A percentile compares a stretch with the other conserved stretches of the same genome.
phyloP scores from a whole-genome alignment of 2,797 vertebrate species.

The Prunella strophiata region DNA sequence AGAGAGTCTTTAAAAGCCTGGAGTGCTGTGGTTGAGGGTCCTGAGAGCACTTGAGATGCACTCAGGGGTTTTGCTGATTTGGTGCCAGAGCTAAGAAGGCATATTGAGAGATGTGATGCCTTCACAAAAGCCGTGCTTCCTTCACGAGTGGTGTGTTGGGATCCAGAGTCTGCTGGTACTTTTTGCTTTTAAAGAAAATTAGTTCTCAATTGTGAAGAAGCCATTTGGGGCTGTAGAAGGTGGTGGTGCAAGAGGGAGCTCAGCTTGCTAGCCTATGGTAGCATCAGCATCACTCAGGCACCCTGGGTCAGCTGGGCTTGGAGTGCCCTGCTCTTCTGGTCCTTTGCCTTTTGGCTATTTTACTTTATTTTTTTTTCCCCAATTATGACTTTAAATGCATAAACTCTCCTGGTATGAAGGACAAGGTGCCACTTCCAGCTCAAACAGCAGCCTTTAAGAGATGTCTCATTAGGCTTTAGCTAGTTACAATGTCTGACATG shows the following conservation, averaged over 20 bases:
- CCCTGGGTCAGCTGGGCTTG: background rate
- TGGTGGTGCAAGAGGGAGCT: background rate
- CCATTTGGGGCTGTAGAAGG: background rate
- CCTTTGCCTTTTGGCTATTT: background rate
- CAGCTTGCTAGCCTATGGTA: background rate
- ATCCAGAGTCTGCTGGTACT: background rate
- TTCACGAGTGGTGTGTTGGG: background rate
- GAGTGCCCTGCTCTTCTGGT: background rate
- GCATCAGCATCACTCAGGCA: background rate
- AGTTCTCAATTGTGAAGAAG: background rate
- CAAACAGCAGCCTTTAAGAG: background rate
- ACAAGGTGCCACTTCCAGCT: background rate
- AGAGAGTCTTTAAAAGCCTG: background rate
- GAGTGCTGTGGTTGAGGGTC: background rate
- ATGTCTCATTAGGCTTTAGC: background rate
- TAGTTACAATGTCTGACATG: background rate
- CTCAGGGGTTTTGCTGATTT: background rate
- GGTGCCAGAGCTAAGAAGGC: background rate
- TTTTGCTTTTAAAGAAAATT: background rate
- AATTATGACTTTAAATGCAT: background rate
- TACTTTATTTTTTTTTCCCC: background rate
- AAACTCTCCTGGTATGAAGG: background rate
- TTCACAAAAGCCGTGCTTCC: fast-evolving
- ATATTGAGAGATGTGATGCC: background rate
- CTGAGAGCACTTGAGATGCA: background rate